These are phyloP conservation scores for Heliconius hortense DNA, from an alignment of 2,888 invertebrate genomes.

Conservation along the genomic window DNA sequence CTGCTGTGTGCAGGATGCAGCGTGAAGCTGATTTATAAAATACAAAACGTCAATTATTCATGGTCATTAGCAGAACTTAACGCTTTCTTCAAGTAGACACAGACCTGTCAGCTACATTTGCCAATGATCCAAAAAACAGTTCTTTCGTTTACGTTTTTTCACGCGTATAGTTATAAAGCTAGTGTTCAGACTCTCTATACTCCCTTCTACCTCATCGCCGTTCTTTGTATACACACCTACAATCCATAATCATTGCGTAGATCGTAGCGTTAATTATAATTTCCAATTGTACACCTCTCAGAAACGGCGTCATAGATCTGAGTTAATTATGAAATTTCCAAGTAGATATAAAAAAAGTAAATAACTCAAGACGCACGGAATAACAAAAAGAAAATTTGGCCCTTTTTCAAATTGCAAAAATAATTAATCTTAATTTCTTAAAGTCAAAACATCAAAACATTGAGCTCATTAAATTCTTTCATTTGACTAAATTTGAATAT, in stretches of 20 bases:
- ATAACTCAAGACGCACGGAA: neutral
- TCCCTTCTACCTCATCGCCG: too few relatives aligned
- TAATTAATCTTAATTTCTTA: slow-evolving; percentile 2
- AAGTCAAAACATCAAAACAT: slow-evolving; percentile 9
- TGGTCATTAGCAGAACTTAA: neutral
- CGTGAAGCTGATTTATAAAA: too few relatives aligned
- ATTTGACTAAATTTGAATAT: neutral
- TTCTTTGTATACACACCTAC: too few relatives aligned
- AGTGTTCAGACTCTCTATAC: too few relatives aligned
- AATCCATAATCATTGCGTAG: too few relatives aligned
- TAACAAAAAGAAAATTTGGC: neutral
- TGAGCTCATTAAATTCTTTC: slow-evolving; percentile 11
- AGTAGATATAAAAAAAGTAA: neutral
- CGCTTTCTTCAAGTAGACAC: neutral
- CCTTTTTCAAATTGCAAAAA: neutral
- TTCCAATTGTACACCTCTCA: neutral
- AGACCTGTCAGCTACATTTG: too few relatives aligned
- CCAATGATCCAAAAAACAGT: too few relatives aligned
- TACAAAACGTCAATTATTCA: neutral
- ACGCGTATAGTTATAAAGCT: too few relatives aligned
- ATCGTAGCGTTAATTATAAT: neutral
- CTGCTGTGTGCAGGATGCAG: too few relatives aligned
- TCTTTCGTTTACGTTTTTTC: too few relatives aligned
- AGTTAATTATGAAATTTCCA: neutral
- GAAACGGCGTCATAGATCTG: neutral